Evolutionary conservation across 2,797 vertebrate species (phyloP).

Genomic region (Artibeus jamaicensis): DNA sequence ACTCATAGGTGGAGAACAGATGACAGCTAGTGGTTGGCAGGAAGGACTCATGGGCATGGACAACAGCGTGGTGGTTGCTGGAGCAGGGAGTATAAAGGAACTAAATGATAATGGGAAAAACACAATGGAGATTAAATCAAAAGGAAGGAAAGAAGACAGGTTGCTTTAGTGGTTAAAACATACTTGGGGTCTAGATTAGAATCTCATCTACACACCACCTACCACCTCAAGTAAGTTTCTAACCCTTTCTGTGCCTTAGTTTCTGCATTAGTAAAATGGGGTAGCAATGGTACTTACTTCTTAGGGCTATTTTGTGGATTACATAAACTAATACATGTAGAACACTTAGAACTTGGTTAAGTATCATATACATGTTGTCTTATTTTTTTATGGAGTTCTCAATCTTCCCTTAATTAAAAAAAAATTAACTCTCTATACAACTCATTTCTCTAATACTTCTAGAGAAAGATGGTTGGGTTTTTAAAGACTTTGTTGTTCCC

Average conservation of each 20-base stretch:
- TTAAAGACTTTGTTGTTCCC: constrained; percentile 4
- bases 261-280: background rate
- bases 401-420: constrained; percentile 12
- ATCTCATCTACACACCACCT: background rate
- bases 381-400: background rate
- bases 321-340: background rate
- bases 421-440: background rate
- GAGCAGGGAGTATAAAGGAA: background rate
- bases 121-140: background rate
- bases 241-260: background rate
- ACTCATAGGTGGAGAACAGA: too few species aligned
- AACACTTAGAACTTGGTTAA: background rate
- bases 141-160: background rate
- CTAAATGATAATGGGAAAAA: background rate
- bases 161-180: background rate
- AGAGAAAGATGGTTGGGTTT: background rate
- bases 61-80: background rate
- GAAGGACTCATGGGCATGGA: background rate
- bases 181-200: background rate
- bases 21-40: too few species aligned
- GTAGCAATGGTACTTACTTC: background rate
- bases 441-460: background rate
- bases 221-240: background rate
- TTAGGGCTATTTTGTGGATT: background rate
- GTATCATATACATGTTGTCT: background rate